These are phyloP conservation scores for Limenitis arthemis DNA, from an alignment of 2,888 invertebrate species.

Conservation along the genomic window DNA sequence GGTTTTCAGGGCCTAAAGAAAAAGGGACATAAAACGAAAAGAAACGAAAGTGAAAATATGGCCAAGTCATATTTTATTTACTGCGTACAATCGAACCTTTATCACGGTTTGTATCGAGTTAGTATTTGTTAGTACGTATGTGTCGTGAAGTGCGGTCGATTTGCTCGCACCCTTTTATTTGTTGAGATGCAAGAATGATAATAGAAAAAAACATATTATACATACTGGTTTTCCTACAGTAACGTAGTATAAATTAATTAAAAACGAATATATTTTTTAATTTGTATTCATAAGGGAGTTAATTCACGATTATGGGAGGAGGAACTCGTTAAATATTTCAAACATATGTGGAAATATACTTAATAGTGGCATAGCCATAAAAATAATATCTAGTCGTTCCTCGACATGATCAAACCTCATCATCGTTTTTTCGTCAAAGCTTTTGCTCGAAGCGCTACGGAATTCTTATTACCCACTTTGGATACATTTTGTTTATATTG, in stretches of 20 bases:
- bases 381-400: slow-evolving; percentile 34
- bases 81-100: slow-evolving; percentile 70
- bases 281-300: too few relatives aligned
- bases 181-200: not conserved
- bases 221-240: not conserved
- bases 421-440: slow-evolving; percentile 59
- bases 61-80: slow-evolving; percentile 71
- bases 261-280: too few relatives aligned
- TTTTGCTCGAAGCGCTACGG: slow-evolving; percentile 41
- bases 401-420: slow-evolving; percentile 61
- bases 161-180: slow-evolving; percentile 4
- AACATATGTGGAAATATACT: not conserved
- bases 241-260: not conserved
- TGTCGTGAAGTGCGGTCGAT: slow-evolving; percentile 40
- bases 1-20: slow-evolving; percentile 60
- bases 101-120: slow-evolving; percentile 65
- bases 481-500: slow-evolving; percentile 51
- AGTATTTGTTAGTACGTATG: slow-evolving; percentile 49
- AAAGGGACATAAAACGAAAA: slow-evolving; percentile 63
- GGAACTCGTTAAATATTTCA: not conserved
- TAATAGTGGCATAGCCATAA: not conserved
- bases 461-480: slow-evolving; percentile 56
- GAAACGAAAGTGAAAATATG: slow-evolving; percentile 69
- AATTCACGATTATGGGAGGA: too few relatives aligned
- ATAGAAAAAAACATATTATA: not conserved